Evolutionary conservation across 2,113 vertebrate species (phyloP).

Genomic region (Catharus bicknelli): DNA sequence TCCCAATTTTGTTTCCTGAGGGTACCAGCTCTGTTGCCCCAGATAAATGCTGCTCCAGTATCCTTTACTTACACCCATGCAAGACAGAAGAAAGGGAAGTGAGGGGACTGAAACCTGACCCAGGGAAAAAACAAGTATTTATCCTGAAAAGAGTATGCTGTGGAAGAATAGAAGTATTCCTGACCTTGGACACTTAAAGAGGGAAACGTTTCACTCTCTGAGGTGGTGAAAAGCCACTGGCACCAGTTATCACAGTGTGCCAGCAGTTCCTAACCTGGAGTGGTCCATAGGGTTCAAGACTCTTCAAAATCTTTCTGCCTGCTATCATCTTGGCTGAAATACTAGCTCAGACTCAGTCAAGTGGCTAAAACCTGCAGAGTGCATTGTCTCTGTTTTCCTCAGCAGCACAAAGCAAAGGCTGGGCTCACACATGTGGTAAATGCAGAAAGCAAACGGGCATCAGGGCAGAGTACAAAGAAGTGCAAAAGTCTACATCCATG

Average conservation of each 20-base stretch:
- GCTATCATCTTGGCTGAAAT: background rate
- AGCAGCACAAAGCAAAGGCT: background rate
- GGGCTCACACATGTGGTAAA: background rate
- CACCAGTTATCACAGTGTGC: background rate
- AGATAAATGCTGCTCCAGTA: background rate
- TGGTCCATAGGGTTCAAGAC: background rate
- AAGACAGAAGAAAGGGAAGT: background rate
- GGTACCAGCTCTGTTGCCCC: background rate
- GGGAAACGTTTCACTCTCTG: background rate
- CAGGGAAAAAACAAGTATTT: background rate
- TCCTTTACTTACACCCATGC: background rate
- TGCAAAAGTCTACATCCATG: rapidly evolving
- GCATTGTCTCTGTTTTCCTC: background rate
- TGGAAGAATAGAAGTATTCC: background rate
- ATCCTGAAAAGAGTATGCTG: background rate
- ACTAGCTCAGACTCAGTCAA: background rate
- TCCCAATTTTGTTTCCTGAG: background rate
- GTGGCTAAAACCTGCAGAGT: background rate
- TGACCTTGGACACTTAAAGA: background rate
- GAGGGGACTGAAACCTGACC: background rate
- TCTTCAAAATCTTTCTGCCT: background rate
- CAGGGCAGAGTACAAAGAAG: background rate
- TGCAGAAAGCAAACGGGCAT: background rate
- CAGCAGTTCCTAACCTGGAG: background rate
- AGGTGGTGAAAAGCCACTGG: background rate